A percentile compares a stretch with the other conserved stretches of the same genome.
Evolutionary conservation across 1,140 invertebrate species (phyloP).

Genomic region (Temnothorax curvispinosus): DNA sequence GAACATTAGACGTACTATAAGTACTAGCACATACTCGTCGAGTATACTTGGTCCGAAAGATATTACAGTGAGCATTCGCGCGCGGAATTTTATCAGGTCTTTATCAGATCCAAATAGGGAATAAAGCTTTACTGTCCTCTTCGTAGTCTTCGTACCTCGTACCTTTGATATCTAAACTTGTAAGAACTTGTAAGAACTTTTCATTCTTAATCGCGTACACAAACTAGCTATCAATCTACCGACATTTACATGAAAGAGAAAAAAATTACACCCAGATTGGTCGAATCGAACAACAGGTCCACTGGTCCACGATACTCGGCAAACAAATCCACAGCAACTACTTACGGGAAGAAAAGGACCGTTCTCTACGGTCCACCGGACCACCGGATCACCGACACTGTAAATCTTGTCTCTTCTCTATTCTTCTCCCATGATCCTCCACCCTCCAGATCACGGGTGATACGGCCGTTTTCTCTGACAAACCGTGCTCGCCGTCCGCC

Average conservation of each 20-base stretch:
- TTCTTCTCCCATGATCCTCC: no score
- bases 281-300: neutral
- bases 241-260: neutral
- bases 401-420: no score
- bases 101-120: neutral
- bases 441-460: no score
- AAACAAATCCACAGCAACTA: neutral
- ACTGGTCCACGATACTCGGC: neutral
- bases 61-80: neutral
- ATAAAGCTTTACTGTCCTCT: no score
- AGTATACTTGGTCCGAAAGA: neutral
- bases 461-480: slow-evolving; percentile 63
- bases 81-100: neutral
- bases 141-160: no score
- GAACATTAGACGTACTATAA: neutral
- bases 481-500: slow-evolving; percentile 52
- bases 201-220: neutral
- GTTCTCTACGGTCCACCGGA: no score
- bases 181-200: neutral
- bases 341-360: neutral
- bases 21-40: neutral
- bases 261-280: neutral
- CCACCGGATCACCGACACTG: no score
- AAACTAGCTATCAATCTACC: neutral
- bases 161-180: neutral